These are phyloP conservation scores for Nesoenas mayeri DNA, from an alignment of 2,113 vertebrate genomes.

Conservation along the genomic window DNA sequence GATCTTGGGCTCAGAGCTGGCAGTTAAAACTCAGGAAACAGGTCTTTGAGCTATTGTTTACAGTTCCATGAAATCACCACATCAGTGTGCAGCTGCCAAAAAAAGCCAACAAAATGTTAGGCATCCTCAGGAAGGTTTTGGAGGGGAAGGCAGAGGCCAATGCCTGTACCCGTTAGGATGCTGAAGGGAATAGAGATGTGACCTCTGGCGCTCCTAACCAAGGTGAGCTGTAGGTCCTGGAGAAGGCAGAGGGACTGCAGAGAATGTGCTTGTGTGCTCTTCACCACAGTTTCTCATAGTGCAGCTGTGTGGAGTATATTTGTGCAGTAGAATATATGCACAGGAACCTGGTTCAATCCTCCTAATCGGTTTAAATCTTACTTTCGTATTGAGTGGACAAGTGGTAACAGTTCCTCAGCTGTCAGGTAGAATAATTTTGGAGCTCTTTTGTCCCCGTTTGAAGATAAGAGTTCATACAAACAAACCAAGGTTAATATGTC, in stretches of 20 bases:
- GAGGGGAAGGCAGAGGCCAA: not conserved
- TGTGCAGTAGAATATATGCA: not conserved
- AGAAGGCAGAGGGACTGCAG: not conserved
- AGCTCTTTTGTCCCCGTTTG: not conserved
- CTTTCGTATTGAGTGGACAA: not conserved
- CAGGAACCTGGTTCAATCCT: not conserved
- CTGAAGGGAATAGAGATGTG: not conserved
- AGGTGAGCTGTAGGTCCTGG: not conserved
- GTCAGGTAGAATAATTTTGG: not conserved
- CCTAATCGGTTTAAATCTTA: not conserved
- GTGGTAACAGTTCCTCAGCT: not conserved
- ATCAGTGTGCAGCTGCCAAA: not conserved
- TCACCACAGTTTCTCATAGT: not conserved
- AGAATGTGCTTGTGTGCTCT: fast-evolving
- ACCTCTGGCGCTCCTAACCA: not conserved
- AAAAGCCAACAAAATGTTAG: not conserved
- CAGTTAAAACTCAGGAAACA: not conserved
- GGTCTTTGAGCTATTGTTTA: not conserved
- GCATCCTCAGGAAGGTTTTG: not conserved
- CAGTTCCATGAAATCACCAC: fast-evolving
- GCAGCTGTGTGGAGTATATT: fast-evolving
- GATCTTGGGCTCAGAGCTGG: not conserved
- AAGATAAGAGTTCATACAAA: slow-evolving; percentile 27
- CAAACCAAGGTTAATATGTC: slow-evolving; percentile 12
- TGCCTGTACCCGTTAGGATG: not conserved